Percentiles rank a stretch among this genome's conserved stretches.
These are phyloP conservation scores for Drosophila yakuba DNA, from an alignment of 1,140 invertebrate genomes.

Conservation along the genomic window DNA sequence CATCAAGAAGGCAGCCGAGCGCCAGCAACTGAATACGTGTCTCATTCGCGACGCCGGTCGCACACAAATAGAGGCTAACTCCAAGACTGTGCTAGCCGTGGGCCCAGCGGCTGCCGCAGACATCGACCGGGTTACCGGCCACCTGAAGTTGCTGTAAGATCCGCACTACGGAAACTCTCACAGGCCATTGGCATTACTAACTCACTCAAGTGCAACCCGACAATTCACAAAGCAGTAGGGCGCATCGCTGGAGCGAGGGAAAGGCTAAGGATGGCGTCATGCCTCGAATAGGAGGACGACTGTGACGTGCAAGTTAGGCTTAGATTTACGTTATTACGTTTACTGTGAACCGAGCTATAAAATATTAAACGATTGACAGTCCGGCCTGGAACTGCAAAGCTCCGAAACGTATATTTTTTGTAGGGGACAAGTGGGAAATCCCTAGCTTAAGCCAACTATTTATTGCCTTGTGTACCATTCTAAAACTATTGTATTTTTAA, in stretches of 20 bases:
- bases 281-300: slow-evolving; percentile 23
- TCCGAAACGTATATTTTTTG: slow-evolving; percentile 22
- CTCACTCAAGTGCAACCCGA: slow-evolving; percentile 24
- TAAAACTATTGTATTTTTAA: too few species aligned
- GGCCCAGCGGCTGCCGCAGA: slow-evolving; percentile 92
- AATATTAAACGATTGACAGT: slow-evolving; percentile 57
- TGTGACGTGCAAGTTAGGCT: slow-evolving; percentile 63
- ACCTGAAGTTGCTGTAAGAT: slow-evolving; percentile 92
- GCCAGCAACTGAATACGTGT: slow-evolving; percentile 89
- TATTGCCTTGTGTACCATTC: too few species aligned
- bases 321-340: slow-evolving; percentile 52
- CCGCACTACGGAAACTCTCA: slow-evolving; percentile 6
- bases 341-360: slow-evolving; percentile 64
- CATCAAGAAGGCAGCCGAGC: slow-evolving; percentile 89
- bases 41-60: slow-evolving; percentile 94
- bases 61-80: slow-evolving; percentile 94
- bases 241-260: slow-evolving; percentile 15
- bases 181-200: slow-evolving; percentile 30
- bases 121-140: slow-evolving; percentile 93
- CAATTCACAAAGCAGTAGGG: slow-evolving; percentile 69
- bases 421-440: neutral
- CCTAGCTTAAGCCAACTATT: neutral
- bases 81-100: slow-evolving; percentile 94
- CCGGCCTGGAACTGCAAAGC: slow-evolving; percentile 34
- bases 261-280: slow-evolving; percentile 10